Conservation (phyloP, 2,113 vertebrate species). For the Alethe diademata region DNA sequence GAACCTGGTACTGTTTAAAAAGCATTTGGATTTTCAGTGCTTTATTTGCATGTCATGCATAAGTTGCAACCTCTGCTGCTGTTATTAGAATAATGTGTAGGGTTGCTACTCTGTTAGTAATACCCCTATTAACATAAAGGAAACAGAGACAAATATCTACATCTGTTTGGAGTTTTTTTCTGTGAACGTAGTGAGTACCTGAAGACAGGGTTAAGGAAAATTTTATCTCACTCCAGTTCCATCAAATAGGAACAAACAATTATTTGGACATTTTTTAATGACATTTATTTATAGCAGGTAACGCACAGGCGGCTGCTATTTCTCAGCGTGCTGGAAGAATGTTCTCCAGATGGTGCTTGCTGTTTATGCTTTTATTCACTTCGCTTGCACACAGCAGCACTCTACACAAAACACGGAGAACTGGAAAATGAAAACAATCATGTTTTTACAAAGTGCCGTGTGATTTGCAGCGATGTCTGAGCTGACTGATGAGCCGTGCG, state of each 20-base stretch:
- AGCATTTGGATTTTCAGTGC: constrained; percentile 47
- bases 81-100: neutral
- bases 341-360: constrained; percentile 79
- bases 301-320: constrained; percentile 74
- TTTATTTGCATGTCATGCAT: neutral
- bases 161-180: neutral
- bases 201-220: constrained; percentile 50
- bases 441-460: constrained; percentile 35
- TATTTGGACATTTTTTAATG: constrained; percentile 55
- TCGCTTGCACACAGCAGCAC: constrained; percentile 52
- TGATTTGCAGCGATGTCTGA: constrained; percentile 32
- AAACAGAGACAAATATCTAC: constrained; percentile 28
- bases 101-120: constrained; percentile 35
- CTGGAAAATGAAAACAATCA: constrained; percentile 59
- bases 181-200: constrained; percentile 45
- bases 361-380: constrained; percentile 75
- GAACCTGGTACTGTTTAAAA: constrained; percentile 9
- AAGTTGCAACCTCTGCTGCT: neutral
- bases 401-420: constrained; percentile 66
- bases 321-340: constrained; percentile 71
- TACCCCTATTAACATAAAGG: constrained; percentile 30
- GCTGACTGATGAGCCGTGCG: neutral
- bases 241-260: constrained; percentile 67
- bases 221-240: constrained; percentile 60
- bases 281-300: constrained; percentile 80